Conservation (phyloP, 2,113 vertebrate species). For the Rissa tridactyla region DNA sequence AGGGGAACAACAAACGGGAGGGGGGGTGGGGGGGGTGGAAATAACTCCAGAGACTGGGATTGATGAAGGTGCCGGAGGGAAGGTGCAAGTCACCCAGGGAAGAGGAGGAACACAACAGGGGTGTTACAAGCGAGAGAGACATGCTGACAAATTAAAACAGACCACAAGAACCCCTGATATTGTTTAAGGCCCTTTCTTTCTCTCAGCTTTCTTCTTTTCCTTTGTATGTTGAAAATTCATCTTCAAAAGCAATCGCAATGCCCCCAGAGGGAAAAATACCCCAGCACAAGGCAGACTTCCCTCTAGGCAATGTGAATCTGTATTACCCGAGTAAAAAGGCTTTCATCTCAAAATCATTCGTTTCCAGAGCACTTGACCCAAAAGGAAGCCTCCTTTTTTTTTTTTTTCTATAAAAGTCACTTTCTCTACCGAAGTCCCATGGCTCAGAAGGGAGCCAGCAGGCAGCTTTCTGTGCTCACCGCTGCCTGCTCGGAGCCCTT, state of each 20-base stretch:
- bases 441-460: neutral
- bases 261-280: slow-evolving; percentile 21
- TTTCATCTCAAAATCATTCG: slow-evolving; percentile 36
- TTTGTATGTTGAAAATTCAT: slow-evolving; percentile 42
- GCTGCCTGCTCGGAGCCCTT: neutral
- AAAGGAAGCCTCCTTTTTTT: slow-evolving; percentile 37
- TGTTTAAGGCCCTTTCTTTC: slow-evolving; percentile 3
- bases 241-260: slow-evolving; percentile 29
- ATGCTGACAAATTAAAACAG: slow-evolving; percentile 8
- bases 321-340: neutral
- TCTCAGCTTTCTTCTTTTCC: slow-evolving; percentile 29
- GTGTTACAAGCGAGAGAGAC: neutral
- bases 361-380: slow-evolving; percentile 39
- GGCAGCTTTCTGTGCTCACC: neutral
- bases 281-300: slow-evolving; percentile 16
- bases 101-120: neutral
- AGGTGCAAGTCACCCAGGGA: neutral
- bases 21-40: no score
- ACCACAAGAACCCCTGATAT: neutral
- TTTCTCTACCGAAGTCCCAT: neutral
- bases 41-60: neutral
- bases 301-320: slow-evolving; percentile 16
- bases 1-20: no score
- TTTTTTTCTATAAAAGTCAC: slow-evolving; percentile 22
- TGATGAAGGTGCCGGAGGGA: neutral